Conservation (phyloP, 1,140 invertebrate genomes). For the Conopomorpha cramerella region DNA sequence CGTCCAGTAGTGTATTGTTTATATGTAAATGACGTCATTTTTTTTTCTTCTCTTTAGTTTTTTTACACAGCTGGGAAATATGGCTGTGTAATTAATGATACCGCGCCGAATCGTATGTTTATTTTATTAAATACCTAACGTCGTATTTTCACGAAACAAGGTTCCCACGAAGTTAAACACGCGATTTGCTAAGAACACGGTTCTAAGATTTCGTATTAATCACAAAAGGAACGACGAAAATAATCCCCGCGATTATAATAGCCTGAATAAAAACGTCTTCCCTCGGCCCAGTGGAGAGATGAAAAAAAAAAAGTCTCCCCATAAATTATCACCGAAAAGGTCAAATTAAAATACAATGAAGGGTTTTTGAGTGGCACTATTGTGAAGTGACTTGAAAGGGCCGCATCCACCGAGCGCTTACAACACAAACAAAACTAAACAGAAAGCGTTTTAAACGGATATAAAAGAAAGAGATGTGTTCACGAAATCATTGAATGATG, state of each 20-base stretch:
- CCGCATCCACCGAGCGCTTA: slow-evolving; percentile 39
- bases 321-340: slow-evolving; percentile 60
- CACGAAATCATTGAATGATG: slow-evolving; percentile 61
- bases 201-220: slow-evolving; percentile 26
- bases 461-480: slow-evolving; percentile 58
- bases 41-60: neutral
- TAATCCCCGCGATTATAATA: slow-evolving; percentile 37
- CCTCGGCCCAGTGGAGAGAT: no score
- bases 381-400: slow-evolving; percentile 53
- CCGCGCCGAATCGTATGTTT: no score
- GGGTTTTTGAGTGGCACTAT: slow-evolving; percentile 59
- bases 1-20: no score
- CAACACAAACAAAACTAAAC: slow-evolving; percentile 59
- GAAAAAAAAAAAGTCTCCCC: slow-evolving; percentile 39
- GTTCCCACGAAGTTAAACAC: no score
- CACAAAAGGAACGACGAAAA: slow-evolving; percentile 42
- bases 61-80: neutral
- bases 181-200: no score
- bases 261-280: slow-evolving; percentile 51
- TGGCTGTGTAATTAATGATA: neutral
- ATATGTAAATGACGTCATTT: no score
- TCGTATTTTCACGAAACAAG: no score
- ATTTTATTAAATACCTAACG: no score
- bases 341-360: slow-evolving; percentile 62
- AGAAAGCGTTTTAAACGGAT: slow-evolving; percentile 58